A percentile compares a stretch with the other conserved stretches of the same genome.
Evolutionary conservation across 2,113 vertebrate species (phyloP).

Genomic region (Triplophysa rosa): DNA sequence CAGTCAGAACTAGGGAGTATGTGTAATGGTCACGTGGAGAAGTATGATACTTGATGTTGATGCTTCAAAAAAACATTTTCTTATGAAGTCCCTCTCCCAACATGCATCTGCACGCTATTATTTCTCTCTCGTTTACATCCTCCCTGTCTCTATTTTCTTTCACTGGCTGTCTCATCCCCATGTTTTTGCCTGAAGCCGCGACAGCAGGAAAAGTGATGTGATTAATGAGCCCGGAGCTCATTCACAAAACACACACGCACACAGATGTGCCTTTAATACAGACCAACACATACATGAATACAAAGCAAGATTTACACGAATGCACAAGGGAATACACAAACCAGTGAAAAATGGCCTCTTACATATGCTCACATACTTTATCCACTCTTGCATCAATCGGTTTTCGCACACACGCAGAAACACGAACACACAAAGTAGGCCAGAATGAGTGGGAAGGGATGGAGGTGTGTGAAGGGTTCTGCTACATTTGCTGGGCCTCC

Average conservation of each 20-base stretch:
- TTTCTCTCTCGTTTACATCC: constrained; percentile 29
- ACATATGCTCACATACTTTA: not conserved
- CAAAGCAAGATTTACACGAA: constrained; percentile 10
- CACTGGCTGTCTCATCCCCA: not conserved
- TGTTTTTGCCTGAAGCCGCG: not conserved
- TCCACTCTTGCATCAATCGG: not conserved
- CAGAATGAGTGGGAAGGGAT: constrained; percentile 22
- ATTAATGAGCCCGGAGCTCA: constrained; percentile 51
- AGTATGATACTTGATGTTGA: not conserved
- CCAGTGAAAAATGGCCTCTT: not conserved
- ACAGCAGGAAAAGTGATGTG: constrained; percentile 40
- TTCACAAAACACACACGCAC: constrained; percentile 8
- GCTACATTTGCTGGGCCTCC: constrained; percentile 51
- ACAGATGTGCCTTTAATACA: constrained; percentile 15
- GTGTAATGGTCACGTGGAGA: not conserved
- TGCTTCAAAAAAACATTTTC: not conserved
- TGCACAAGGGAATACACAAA: not conserved
- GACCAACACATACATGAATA: constrained; percentile 16
- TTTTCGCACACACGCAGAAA: not conserved
- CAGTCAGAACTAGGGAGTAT: not conserved
- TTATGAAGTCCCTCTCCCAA: not conserved
- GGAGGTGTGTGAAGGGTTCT: constrained; percentile 32
- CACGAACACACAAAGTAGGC: not conserved
- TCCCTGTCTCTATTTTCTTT: not conserved
- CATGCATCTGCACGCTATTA: constrained; percentile 12